Base-by-base conservation (phyloP, 1,140 invertebrate species). In the Lutraria rhynchaena region DNA sequence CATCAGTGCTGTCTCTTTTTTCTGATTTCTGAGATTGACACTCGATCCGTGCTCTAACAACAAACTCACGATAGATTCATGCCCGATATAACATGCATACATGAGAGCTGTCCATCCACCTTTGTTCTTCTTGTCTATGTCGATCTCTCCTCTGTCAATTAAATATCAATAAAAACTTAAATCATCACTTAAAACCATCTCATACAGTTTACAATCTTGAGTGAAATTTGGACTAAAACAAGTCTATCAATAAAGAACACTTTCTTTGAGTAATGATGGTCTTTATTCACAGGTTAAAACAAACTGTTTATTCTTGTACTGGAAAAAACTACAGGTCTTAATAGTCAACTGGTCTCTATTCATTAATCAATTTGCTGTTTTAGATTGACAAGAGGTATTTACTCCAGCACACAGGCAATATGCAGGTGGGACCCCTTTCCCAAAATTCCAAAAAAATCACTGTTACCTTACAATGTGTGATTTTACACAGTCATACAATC, bases 91-190 rank as follows among this genome's bases (percentile, higher is more conserved):
- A 74, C 92, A 90, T 0, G 93, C 94, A 89, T 94, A 94, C 93
- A 94, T 93, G 29, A 94, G 86, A 0, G 93, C 91, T 4, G 93
- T 94, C 93, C 93, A 94, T 4, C 93, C 93, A 33, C 90, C 89
- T 58, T 75, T 84, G 81, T 93, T 93, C 49, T 87, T 88, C 22
- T 81, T 75, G 67, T 93, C 89, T 19, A 92, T 77, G 33, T 89
- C 87, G 33, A 86, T 78, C 37, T 87, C 85, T 33, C 85, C 80
- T 46, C 89, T 90, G 71, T 11, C 83, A 84, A 51, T 17, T 65
- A 67, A 77, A 31, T 0, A 49, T 49, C 44, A 49, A 9, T 49
- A 9, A 11, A 19, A 49, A 49, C 11, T 11, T 49, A 11, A 49
- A 49, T 19, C 11, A 9, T 49, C 44, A 9, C 11, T 49, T 49